Evolutionary conservation across 2,797 vertebrate genomes (phyloP).

Genomic region (Cryptoprocta ferox): DNA sequence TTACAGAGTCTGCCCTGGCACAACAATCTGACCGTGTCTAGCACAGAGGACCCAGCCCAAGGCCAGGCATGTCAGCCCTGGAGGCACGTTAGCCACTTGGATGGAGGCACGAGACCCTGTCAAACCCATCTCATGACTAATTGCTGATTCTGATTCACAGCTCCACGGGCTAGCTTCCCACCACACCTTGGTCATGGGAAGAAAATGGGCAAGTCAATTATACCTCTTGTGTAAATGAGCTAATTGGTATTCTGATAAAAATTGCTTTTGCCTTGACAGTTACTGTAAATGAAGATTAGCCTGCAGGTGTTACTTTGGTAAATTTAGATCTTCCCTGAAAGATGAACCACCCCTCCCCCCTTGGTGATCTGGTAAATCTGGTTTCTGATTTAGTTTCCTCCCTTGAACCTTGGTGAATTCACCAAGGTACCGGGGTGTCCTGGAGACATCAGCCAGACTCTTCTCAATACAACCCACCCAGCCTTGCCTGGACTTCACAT

Average conservation of each 20-base stretch:
- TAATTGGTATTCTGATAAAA: not conserved
- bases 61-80: not conserved
- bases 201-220: not conserved
- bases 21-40: not conserved
- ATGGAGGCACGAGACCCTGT: not conserved
- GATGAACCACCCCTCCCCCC: not conserved
- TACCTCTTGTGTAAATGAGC: not conserved
- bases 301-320: not conserved
- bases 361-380: not conserved
- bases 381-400: not conserved
- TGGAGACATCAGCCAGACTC: not conserved
- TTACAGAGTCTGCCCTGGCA: not conserved
- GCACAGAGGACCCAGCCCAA: not conserved
- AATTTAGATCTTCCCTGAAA: not conserved
- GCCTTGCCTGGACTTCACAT: not conserved
- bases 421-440: not conserved
- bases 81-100: not conserved
- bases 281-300: not conserved
- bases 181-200: not conserved
- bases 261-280: not conserved
- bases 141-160: not conserved
- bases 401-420: not conserved
- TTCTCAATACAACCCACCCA: rapidly evolving
- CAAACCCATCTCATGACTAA: not conserved
- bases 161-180: not conserved